phyloP scores from a whole-genome alignment of 2,888 invertebrate genomes.

The Hypomecis punctinalis region DNA sequence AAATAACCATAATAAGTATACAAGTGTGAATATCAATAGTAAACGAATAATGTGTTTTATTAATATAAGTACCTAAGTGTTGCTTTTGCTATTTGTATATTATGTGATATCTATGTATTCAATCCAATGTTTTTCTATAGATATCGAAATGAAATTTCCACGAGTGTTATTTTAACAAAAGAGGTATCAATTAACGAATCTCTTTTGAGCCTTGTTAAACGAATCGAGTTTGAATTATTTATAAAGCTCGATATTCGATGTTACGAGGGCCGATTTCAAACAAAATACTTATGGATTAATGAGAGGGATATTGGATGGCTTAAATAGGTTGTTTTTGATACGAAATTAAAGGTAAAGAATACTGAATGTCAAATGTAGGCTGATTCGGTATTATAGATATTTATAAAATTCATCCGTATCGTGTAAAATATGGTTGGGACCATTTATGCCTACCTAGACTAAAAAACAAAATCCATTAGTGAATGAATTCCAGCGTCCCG shows the following conservation, averaged over 20 bases:
- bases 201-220: slow-evolving; percentile 25
- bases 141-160: slow-evolving; percentile 24
- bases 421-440: not conserved
- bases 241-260: slow-evolving; percentile 21
- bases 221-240: slow-evolving; percentile 28
- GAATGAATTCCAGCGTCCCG: slow-evolving; percentile 8
- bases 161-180: slow-evolving; percentile 32
- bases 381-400: not conserved
- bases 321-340: not conserved
- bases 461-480: slow-evolving; percentile 16
- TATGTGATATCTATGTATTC: no score
- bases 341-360: not conserved
- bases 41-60: slow-evolving; percentile 19
- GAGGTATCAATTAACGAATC: slow-evolving; percentile 27
- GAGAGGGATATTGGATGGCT: slow-evolving; percentile 14
- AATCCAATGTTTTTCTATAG: slow-evolving; percentile 18
- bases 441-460: not conserved
- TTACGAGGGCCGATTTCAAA: slow-evolving; percentile 17
- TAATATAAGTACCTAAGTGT: no score
- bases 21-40: slow-evolving; percentile 27
- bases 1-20: slow-evolving; percentile 9
- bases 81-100: no score
- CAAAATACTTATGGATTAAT: slow-evolving; percentile 20
- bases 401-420: not conserved
- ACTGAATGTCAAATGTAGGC: not conserved